Conservation (phyloP, 2,888 invertebrate species). For the Drosophila affinis region DNA sequence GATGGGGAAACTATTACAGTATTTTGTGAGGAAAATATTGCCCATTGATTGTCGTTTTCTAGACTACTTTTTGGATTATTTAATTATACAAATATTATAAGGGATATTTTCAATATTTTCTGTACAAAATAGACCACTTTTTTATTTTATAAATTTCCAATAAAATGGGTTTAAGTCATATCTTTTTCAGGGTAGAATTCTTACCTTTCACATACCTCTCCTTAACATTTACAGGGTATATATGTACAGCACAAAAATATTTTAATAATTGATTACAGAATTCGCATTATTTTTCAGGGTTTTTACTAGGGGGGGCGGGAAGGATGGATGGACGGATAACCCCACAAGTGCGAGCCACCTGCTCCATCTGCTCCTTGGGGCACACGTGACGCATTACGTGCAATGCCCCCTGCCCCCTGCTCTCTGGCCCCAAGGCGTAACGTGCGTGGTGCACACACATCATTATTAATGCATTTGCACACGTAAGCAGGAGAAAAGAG, state of each 20-base stretch:
- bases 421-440: slow-evolving; percentile 27
- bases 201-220: not conserved
- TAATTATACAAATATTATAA: not conserved
- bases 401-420: slow-evolving; percentile 39
- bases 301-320: slow-evolving; percentile 10
- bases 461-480: slow-evolving; percentile 76
- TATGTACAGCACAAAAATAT: not conserved
- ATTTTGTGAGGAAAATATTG: not conserved
- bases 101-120: not conserved
- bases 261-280: slow-evolving; percentile 20
- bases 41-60: not conserved
- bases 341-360: not conserved
- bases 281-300: slow-evolving; percentile 21
- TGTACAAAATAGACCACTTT: not conserved
- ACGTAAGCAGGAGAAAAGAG: slow-evolving; percentile 47
- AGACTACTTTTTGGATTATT: not conserved
- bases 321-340: slow-evolving; percentile 2
- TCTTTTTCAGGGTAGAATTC: not conserved
- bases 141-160: no score
- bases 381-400: slow-evolving; percentile 75
- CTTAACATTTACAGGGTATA: not conserved
- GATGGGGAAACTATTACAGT: not conserved
- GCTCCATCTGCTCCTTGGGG: not conserved
- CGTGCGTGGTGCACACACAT: slow-evolving; percentile 73
- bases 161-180: no score